Evolutionary conservation across 2,888 invertebrate genomes (phyloP), one percentile per base, ranked within the genome.

Genomic region (Pyrochroa serraticornis): DNA sequence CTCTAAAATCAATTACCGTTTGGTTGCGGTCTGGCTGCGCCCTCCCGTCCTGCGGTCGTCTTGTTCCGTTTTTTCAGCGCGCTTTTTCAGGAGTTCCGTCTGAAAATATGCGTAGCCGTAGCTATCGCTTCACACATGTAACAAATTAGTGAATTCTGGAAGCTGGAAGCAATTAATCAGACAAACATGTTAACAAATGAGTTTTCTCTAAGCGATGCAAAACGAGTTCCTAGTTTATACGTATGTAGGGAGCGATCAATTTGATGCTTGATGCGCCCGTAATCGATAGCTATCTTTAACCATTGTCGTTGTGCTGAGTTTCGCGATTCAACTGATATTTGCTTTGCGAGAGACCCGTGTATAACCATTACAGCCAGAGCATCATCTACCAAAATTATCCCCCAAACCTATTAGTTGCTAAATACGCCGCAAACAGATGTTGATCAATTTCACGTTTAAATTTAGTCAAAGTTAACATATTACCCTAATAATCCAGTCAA

Each of bases 181-280:
- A 65, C 71, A 67, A 72, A 68, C 70, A 70, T 64, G 67, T 65
- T 66, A 69, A 71, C 70, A 71, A 71, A 71, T 73, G 71, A 66
- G 68, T 71, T 66, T 70, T 68, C 68, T 67, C 68, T 69, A 70
- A 69, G 69, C 63, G 68, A 71, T 67, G 66, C 63, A 68, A 67
- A 72, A 67, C 63, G 68, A 69, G 69, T 70, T 69, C 67, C 64
- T 65, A 64, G 64, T 65, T 66, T 68, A 61, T 56, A 55, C 65
- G 64, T 65, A 58, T 65, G 64, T 60, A 63, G 55, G 48, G 58
- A 58, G 58, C 55, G 66, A 69, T 70, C 67, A 67, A 68, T 68
- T 66, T 44, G 39, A 10, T 49, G 42, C 48, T 48, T 44, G 48
- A 58, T 56, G 46, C 42, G 36, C 50, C 42, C 37, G 45, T 42